phyloP scores from a whole-genome alignment of 2,797 vertebrate genomes.

The Dendrocincla fuliginosa region DNA sequence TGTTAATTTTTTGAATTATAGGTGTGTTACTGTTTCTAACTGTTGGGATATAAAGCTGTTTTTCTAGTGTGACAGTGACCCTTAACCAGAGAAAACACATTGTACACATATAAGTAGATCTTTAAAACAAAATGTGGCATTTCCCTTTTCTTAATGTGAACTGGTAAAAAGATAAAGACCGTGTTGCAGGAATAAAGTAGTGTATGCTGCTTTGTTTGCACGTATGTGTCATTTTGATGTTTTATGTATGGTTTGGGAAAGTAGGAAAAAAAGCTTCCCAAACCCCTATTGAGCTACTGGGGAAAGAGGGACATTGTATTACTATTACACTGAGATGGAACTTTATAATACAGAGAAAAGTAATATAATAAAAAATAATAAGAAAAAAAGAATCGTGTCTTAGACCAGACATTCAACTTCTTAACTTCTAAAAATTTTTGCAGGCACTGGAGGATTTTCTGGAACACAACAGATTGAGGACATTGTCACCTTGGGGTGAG shows the following conservation, averaged over 20 bases:
- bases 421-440: neutral
- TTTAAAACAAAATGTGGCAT: neutral
- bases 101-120: neutral
- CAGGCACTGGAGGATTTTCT: constrained; percentile 85
- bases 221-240: neutral
- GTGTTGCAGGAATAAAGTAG: neutral
- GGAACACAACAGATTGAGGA: constrained; percentile 89
- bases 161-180: neutral
- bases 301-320: neutral
- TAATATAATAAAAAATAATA: neutral
- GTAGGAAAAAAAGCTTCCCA: neutral
- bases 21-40: neutral
- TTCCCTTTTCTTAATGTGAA: neutral
- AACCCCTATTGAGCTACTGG: neutral
- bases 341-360: neutral
- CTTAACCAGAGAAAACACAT: neutral
- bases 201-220: neutral
- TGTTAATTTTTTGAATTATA: neutral
- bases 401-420: neutral
- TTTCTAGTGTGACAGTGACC: neutral
- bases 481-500: constrained; percentile 86
- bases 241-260: neutral
- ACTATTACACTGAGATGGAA: neutral
- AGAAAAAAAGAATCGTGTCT: neutral
- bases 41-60: neutral